A percentile compares a stretch with the other conserved stretches of the same genome.
phyloP scores from a whole-genome alignment of 2,888 invertebrate species.

The Epirrita christyi region DNA sequence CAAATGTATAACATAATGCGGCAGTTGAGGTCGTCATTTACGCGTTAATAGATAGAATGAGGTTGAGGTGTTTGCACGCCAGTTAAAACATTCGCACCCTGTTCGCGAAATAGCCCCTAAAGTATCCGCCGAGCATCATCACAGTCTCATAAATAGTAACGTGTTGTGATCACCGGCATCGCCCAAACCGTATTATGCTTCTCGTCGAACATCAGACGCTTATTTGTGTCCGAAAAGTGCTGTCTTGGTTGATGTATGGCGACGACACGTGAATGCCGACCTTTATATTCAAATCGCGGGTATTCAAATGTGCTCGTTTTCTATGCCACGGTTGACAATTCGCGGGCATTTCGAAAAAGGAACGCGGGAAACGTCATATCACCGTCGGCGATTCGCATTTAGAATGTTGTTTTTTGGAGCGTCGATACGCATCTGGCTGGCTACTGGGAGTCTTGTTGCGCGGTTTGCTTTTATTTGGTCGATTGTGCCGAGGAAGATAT shows the following conservation, averaged over 20 bases:
- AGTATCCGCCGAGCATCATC: constrained; percentile 56
- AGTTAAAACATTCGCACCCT: constrained; percentile 62
- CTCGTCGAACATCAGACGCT: constrained; percentile 76
- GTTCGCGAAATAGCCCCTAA: constrained; percentile 55
- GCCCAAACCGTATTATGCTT: constrained; percentile 60
- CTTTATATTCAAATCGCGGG: constrained; percentile 82
- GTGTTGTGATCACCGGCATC: constrained; percentile 42
- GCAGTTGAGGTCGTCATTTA: constrained; percentile 65
- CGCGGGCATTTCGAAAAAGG: constrained; percentile 79
- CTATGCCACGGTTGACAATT: constrained; percentile 80
- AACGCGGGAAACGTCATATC: constrained; percentile 79
- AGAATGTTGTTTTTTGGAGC: constrained; percentile 72
- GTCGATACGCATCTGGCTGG: constrained; percentile 82
- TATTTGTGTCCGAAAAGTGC: constrained; percentile 83
- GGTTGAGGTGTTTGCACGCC: constrained; percentile 44
- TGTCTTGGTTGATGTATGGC: constrained; percentile 78
- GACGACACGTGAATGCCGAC: constrained; percentile 77
- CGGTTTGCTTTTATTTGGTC: constrained; percentile 67
- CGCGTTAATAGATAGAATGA: constrained; percentile 47
- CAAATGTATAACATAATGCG: constrained; percentile 73
- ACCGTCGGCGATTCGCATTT: constrained; percentile 58
- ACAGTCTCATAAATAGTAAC: constrained; percentile 54
- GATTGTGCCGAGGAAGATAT: constrained; percentile 77
- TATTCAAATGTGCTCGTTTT: constrained; percentile 80
- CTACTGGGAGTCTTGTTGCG: constrained; percentile 64